Conservation (phyloP, 2,888 invertebrate species). For the Salpingus planirostris region DNA sequence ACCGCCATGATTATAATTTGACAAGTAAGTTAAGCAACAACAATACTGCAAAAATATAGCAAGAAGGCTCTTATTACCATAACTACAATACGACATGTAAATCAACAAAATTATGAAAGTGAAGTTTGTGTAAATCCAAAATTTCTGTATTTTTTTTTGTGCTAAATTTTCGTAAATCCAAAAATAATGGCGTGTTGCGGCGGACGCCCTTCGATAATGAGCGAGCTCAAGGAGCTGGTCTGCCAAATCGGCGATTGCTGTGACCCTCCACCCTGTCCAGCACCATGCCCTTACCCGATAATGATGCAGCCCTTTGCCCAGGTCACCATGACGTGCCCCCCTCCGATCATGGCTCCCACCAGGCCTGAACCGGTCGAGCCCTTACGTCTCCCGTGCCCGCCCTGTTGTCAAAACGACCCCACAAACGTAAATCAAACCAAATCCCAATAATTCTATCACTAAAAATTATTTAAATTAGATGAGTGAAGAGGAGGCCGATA, state of each 20-base stretch:
- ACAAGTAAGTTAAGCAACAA: too few relatives aligned
- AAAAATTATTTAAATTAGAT: slow-evolving; percentile 11
- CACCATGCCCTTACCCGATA: slow-evolving; percentile 4
- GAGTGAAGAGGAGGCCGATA: slow-evolving; percentile 22
- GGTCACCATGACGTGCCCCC: slow-evolving; percentile 29
- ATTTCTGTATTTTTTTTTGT: too few relatives aligned
- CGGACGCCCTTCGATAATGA: slow-evolving; percentile 5
- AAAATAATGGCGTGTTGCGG: too few relatives aligned
- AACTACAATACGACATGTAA: too few relatives aligned
- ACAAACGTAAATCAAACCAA: not conserved
- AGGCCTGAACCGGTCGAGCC: slow-evolving; percentile 32
- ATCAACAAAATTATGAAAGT: too few relatives aligned
- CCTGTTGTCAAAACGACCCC: not conserved
- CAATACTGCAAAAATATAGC: too few relatives aligned
- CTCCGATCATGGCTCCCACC: slow-evolving; percentile 30
- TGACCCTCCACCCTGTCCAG: not conserved
- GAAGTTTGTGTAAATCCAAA: too few relatives aligned
- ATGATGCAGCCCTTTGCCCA: slow-evolving; percentile 20
- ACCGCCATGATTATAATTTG: too few relatives aligned
- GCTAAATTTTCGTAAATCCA: too few relatives aligned
- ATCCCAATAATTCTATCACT: not conserved
- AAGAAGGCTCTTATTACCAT: too few relatives aligned
- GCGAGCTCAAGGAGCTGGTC: slow-evolving; percentile 13
- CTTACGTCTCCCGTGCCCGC: slow-evolving; percentile 24
- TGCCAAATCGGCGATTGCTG: slow-evolving; percentile 15